Conservation (phyloP, 2,888 invertebrate species). For the Pediacus dermestoides region DNA sequence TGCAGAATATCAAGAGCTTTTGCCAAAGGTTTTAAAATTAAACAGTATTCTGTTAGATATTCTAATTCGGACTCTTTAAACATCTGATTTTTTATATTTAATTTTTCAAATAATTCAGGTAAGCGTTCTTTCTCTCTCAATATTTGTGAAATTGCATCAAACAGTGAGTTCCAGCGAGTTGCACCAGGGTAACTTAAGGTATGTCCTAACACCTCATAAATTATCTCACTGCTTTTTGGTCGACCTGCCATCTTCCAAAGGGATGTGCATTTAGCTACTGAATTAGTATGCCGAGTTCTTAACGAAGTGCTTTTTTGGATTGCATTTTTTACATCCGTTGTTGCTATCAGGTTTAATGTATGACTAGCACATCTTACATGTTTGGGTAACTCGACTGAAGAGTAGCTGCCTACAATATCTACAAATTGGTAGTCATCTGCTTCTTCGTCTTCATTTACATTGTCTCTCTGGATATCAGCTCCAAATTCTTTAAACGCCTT, state of each 20-base stretch:
- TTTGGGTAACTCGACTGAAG: slow-evolving; percentile 12
- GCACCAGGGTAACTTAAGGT: slow-evolving; percentile 21
- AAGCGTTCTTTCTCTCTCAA: slow-evolving; percentile 16
- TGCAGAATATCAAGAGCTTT: slow-evolving; percentile 16
- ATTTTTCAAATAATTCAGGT: slow-evolving; percentile 8
- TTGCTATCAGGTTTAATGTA: slow-evolving; percentile 20
- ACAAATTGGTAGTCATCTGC: too few relatives aligned
- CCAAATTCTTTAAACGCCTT: slow-evolving; percentile 24
- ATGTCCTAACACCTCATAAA: slow-evolving; percentile 16
- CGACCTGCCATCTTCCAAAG: slow-evolving; percentile 22
- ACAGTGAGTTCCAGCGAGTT: slow-evolving; percentile 22
- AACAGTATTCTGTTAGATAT: slow-evolving; percentile 16
- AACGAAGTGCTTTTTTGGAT: slow-evolving; percentile 14
- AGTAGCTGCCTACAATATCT: not conserved
- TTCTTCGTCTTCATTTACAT: not conserved
- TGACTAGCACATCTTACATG: slow-evolving; percentile 21
- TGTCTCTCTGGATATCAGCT: slow-evolving; percentile 1
- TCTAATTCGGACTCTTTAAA: slow-evolving; percentile 12
- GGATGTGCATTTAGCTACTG: slow-evolving; percentile 17
- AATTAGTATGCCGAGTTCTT: slow-evolving; percentile 18
- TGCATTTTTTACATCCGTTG: slow-evolving; percentile 19
- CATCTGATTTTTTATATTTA: slow-evolving; percentile 9
- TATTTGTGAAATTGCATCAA: slow-evolving; percentile 19
- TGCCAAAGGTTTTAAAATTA: slow-evolving; percentile 17
- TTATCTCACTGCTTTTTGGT: slow-evolving; percentile 24